These are phyloP conservation scores for Chrysina gloriosa DNA, from an alignment of 2,888 invertebrate genomes.

Conservation along the genomic window DNA sequence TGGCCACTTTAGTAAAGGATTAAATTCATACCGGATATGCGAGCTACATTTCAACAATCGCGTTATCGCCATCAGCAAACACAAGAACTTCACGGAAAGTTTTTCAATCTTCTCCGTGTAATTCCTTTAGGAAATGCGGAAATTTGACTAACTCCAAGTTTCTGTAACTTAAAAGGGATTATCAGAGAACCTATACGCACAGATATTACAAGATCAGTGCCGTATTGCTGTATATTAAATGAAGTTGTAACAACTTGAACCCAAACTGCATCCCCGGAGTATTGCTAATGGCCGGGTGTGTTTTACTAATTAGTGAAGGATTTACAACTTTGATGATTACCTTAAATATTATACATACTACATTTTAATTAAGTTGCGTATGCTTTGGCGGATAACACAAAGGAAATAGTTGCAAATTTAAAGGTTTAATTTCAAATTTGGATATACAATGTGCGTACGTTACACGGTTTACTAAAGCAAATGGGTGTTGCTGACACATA, in stretches of 20 bases:
- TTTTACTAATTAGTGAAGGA: slow-evolving; percentile 5
- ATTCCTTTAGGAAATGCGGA: slow-evolving; percentile 3
- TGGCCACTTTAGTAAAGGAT: too few relatives aligned
- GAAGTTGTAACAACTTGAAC: slow-evolving; percentile 7
- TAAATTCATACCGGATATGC: too few relatives aligned
- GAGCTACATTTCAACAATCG: neutral
- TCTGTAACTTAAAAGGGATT: neutral
- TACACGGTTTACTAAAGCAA: too few relatives aligned
- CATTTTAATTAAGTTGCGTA: neutral
- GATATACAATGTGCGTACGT: too few relatives aligned
- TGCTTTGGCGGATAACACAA: too few relatives aligned
- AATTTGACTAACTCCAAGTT: neutral
- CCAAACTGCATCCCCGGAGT: neutral
- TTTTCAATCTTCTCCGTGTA: neutral
- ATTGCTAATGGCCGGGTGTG: slow-evolving; percentile 8
- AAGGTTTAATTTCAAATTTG: too few relatives aligned
- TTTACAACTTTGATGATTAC: neutral
- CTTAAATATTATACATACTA: neutral
- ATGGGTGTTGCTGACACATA: too few relatives aligned
- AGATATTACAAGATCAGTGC: neutral
- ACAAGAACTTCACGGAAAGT: neutral
- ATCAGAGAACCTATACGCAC: neutral
- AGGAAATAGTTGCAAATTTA: too few relatives aligned
- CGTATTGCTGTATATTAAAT: slow-evolving; percentile 3
- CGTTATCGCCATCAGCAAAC: neutral